Evolutionary conservation across 1,140 invertebrate genomes (phyloP).

Genomic region (Helicoverpa armigera): DNA sequence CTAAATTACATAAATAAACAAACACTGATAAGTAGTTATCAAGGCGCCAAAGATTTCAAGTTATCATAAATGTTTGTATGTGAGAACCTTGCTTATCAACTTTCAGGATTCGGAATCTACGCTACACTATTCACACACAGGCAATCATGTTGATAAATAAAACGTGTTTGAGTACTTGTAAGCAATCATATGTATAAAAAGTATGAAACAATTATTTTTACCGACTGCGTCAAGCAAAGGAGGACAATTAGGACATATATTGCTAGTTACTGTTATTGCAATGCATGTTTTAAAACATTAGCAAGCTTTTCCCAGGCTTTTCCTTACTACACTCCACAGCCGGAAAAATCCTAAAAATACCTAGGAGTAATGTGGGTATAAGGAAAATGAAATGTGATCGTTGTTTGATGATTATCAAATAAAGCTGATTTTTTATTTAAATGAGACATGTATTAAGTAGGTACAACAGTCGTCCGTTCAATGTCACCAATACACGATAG

Average conservation of each 20-base stretch:
- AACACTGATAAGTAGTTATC: constrained; percentile 58
- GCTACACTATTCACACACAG: constrained; percentile 49
- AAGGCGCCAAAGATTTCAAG: constrained; percentile 67
- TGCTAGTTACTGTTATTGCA: too few relatives aligned
- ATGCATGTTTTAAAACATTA: too few relatives aligned
- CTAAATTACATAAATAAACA: constrained; percentile 56
- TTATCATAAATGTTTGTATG: constrained; percentile 73
- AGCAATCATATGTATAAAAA: constrained; percentile 2
- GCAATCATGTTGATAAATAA: constrained; percentile 20
- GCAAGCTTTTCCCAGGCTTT: too few relatives aligned
- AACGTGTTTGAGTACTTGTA: constrained; percentile 7
- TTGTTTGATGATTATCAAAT: background rate
- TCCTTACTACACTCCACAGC: too few relatives aligned
- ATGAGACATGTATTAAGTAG: background rate
- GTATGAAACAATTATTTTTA: background rate
- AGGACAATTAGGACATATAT: too few relatives aligned
- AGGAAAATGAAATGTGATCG: too few relatives aligned
- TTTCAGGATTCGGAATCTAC: constrained; percentile 71
- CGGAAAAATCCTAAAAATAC: too few relatives aligned
- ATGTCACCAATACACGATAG: constrained; percentile 35
- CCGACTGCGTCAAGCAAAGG: too few relatives aligned
- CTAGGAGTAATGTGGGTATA: too few relatives aligned
- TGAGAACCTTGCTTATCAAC: constrained; percentile 62
- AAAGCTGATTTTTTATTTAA: background rate
- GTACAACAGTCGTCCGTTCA: background rate